A percentile compares a stretch with the other conserved stretches of the same genome.
Evolutionary conservation across 2,797 vertebrate genomes (phyloP).

Genomic region (Hippoglossus hippoglossus): DNA sequence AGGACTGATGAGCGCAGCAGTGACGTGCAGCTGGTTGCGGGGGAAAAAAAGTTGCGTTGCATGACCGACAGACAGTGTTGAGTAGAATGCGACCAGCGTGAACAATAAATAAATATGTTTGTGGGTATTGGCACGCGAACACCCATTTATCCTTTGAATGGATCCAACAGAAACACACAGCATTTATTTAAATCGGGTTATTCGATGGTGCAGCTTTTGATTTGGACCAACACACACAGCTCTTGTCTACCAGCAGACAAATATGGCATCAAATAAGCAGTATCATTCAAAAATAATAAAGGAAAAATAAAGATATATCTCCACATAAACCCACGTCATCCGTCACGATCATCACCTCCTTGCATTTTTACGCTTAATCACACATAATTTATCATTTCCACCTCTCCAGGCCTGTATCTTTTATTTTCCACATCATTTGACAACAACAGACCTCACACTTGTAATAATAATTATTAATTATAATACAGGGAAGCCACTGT

Average conservation of each 20-base stretch:
- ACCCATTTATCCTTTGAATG: conserved; percentile 14
- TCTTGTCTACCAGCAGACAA: background rate
- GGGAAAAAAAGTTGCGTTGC: conserved; percentile 31
- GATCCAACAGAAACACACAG: background rate
- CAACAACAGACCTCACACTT: conserved; percentile 75
- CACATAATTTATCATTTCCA: conserved; percentile 1
- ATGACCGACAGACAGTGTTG: conserved; percentile 30
- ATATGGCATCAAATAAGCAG: too few species aligned
- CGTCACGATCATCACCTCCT: background rate
- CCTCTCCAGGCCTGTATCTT: conserved; percentile 10
- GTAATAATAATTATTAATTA: conserved; percentile 87
- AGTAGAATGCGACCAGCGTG: conserved; percentile 22
- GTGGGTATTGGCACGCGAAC: background rate
- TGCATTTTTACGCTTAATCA: conserved; percentile 8
- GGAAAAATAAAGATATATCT: background rate
- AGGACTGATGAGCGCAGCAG: conserved; percentile 42
- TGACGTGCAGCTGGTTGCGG: conserved; percentile 51
- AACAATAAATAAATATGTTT: conserved; percentile 19
- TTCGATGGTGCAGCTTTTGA: conserved; percentile 1
- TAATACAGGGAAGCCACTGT: conserved; percentile 91
- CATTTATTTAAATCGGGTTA: background rate
- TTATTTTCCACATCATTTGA: conserved; percentile 61
- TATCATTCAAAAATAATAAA: background rate
- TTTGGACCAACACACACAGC: background rate
- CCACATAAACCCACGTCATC: background rate